A percentile compares a stretch with the other conserved stretches of the same genome.
These are phyloP conservation scores for Galemys pyrenaicus DNA, from an alignment of 2,113 vertebrate genomes.

Conservation along the genomic window DNA sequence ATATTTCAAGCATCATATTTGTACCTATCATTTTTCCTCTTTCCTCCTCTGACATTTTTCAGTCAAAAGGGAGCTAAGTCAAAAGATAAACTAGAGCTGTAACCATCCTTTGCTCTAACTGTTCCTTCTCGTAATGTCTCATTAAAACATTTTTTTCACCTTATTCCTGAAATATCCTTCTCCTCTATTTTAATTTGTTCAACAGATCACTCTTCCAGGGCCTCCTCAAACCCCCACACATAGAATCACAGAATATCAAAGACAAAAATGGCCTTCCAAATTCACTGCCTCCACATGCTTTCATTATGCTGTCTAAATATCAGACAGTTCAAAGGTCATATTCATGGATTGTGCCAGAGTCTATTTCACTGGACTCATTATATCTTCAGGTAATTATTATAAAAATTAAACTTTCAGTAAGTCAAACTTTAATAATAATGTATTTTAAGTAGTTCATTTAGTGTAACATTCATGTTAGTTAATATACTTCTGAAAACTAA, in stretches of 20 bases:
- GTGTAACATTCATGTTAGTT: neutral
- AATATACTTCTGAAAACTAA: neutral
- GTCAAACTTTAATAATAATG: neutral
- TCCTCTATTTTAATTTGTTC: neutral
- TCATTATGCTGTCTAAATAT: neutral
- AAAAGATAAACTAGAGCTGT: neutral
- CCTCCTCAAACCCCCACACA: neutral
- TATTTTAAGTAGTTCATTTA: neutral
- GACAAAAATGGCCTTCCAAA: neutral
- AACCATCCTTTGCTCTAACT: neutral
- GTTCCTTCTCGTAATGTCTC: neutral
- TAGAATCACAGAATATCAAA: neutral
- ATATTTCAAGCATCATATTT: neutral
- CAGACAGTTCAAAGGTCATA: neutral
- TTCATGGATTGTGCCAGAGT: neutral
- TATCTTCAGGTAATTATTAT: neutral
- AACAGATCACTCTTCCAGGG: neutral
- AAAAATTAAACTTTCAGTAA: neutral
- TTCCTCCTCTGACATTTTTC: constrained; percentile 4
- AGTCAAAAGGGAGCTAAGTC: neutral
- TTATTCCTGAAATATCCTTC: neutral
- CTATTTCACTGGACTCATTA: neutral
- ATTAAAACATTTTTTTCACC: neutral
- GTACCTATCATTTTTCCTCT: neutral
- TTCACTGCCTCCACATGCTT: neutral